These are phyloP conservation scores for Oostethus manadensis DNA, from an alignment of 2,113 vertebrate species.

Conservation along the genomic window DNA sequence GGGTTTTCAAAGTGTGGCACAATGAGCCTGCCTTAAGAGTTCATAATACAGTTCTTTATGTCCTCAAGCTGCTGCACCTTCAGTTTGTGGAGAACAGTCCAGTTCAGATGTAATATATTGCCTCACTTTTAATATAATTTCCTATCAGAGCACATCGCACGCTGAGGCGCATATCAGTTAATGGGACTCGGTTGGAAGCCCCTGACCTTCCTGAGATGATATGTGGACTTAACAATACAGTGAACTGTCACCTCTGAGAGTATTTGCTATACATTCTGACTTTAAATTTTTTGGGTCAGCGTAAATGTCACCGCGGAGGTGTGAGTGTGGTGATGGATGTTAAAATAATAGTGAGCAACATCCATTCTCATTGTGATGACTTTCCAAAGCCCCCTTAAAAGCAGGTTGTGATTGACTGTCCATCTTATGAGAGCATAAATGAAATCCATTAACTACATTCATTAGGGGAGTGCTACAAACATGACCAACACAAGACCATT, in stretches of 20 bases:
- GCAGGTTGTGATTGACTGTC: slow-evolving; percentile 50
- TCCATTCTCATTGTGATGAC: slow-evolving; percentile 48
- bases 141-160: neutral
- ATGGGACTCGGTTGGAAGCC: slow-evolving; percentile 43
- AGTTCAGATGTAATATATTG: too few relatives aligned
- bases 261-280: slow-evolving; percentile 56
- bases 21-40: too few relatives aligned
- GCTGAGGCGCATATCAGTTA: slow-evolving; percentile 39
- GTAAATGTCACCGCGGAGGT: slow-evolving; percentile 42
- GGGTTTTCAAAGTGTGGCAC: too few relatives aligned
- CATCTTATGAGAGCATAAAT: slow-evolving; percentile 41
- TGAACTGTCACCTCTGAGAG: slow-evolving; percentile 51
- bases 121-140: neutral
- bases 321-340: slow-evolving; percentile 49
- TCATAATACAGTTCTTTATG: too few relatives aligned
- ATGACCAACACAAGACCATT: slow-evolving; percentile 53
- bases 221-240: slow-evolving; percentile 58
- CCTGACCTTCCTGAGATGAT: slow-evolving; percentile 60
- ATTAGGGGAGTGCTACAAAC: slow-evolving; percentile 54
- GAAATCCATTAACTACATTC: slow-evolving; percentile 54
- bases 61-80: too few relatives aligned
- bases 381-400: slow-evolving; percentile 42
- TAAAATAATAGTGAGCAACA: slow-evolving; percentile 19
- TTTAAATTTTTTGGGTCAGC: slow-evolving; percentile 60
- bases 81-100: too few relatives aligned